Percentiles rank a stretch among this genome's conserved stretches.
These are phyloP conservation scores for Heliconius charithonia DNA, from an alignment of 2,888 invertebrate genomes.

Conservation along the genomic window DNA sequence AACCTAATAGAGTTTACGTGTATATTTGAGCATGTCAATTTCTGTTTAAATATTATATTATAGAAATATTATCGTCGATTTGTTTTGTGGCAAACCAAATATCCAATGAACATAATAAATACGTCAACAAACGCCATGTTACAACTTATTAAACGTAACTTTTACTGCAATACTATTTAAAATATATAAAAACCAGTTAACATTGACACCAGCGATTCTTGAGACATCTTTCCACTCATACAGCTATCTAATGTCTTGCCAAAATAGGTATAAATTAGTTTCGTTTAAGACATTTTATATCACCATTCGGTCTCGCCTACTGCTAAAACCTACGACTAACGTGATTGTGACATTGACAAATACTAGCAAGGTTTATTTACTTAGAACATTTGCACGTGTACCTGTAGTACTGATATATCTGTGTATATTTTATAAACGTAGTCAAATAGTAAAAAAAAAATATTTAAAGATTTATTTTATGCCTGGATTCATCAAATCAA, in stretches of 20 bases:
- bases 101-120: background rate
- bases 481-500: no score
- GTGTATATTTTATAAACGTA: slow-evolving; percentile 5
- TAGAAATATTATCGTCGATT: background rate
- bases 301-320: slow-evolving; percentile 47
- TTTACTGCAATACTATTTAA: background rate
- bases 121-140: background rate
- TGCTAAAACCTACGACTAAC: slow-evolving; percentile 34
- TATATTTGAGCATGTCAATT: background rate
- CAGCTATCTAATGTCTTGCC: background rate
- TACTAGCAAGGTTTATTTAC: slow-evolving; percentile 34
- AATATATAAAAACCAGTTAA: slow-evolving; percentile 13
- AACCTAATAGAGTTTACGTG: background rate
- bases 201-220: slow-evolving; percentile 1
- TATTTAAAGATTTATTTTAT: no score
- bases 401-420: background rate
- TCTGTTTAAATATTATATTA: no score
- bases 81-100: background rate
- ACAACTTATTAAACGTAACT: background rate
- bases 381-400: slow-evolving; percentile 34
- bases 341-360: slow-evolving; percentile 39
- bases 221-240: background rate
- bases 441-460: background rate
- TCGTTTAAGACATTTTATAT: background rate
- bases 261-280: slow-evolving; percentile 1